Conservation (phyloP, 2,888 invertebrate genomes). For the Taphrorychus bicolor region DNA sequence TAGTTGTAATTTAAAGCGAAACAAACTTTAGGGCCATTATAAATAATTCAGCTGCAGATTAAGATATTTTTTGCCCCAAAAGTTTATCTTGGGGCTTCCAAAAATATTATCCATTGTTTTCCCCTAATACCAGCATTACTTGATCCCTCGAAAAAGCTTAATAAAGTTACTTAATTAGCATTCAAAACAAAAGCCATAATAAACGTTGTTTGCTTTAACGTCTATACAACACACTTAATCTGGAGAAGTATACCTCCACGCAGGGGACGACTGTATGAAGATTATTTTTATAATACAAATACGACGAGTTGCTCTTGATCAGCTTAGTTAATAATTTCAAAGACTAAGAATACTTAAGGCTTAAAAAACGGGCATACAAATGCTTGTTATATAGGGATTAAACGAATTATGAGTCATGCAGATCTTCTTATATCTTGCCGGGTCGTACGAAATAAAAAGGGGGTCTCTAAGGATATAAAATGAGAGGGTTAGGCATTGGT, state of each 20-base stretch:
- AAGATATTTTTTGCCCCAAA: constrained; percentile 8
- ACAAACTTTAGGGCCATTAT: constrained; percentile 5
- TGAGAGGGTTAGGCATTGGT: constrained; percentile 58
- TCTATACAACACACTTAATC: constrained; percentile 45
- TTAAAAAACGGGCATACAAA: constrained; percentile 54
- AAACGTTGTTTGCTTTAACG: constrained; percentile 42
- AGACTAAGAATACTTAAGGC: constrained; percentile 51
- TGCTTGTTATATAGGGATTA: constrained; percentile 61
- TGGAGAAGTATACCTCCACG: constrained; percentile 44
- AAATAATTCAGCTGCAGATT: constrained; percentile 6
- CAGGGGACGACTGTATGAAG: constrained; percentile 42
- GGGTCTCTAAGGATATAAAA: constrained; percentile 51
- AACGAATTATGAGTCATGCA: constrained; percentile 60
- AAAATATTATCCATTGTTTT: constrained; percentile 39
- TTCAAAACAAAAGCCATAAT: constrained; percentile 38
- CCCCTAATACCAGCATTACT: constrained; percentile 27
- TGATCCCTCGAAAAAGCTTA: constrained; percentile 34
- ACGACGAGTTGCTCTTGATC: constrained; percentile 50
- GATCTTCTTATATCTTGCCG: constrained; percentile 56
- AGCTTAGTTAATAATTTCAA: constrained; percentile 54
- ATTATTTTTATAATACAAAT: constrained; percentile 52
- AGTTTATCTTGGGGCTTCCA: constrained; percentile 17
- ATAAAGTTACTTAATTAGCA: constrained; percentile 42
- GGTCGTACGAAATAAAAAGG: constrained; percentile 50
- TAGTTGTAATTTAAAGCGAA: background rate